Evolutionary conservation across 2,113 vertebrate species (phyloP), one percentile per base, ranked within the genome.

Genomic region (Phalacrocorax carbo): DNA sequence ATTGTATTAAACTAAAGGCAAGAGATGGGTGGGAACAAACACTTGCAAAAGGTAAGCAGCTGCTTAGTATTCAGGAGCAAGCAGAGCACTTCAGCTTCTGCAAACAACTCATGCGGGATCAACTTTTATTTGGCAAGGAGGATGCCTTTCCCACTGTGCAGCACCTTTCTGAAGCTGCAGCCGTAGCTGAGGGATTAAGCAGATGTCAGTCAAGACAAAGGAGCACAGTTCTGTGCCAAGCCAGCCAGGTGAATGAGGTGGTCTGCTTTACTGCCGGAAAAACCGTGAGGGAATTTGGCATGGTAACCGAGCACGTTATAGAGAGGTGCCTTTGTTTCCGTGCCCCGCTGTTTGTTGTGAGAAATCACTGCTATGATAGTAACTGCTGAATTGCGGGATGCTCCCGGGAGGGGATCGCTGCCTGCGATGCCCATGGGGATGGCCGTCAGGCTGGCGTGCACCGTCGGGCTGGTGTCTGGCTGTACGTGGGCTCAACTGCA

Each of bases 301-400:
- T 13, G 38, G 5, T 48, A 19, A 4, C 29, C 2, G 48, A 22
- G n/a, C 6, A 9, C 0, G 1, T n/a, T 23, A 6, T 5, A 26
- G 27, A 61, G n/a, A 54, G 9, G 11, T 20, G 25, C 27, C 15
- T 70, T 26, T 6, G 8, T 54, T 57, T 15, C 46, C 4, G 4
- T 34, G 49, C 14, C 15, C 9, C 0, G 0, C 66, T n/a, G 23
- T 23, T 55, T 26, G 57, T 25, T 1, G 0, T 4, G 23, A 75
- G 55, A 42, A 46, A 44, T 54, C 27, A 22, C 16, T 3, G 1
- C 48, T 27, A 1, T 12, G 20, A 46, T 2, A 17, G 49, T 64
- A 49, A 5, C 9, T 61, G 22, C 54, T 25, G 72, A 57, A 7
- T 5, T 0, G 1, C 0, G 1, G 25, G 46, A 3, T 61, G 88